Evolutionary conservation across 1,140 invertebrate species (phyloP).

Genomic region (Nylanderia fulva): DNA sequence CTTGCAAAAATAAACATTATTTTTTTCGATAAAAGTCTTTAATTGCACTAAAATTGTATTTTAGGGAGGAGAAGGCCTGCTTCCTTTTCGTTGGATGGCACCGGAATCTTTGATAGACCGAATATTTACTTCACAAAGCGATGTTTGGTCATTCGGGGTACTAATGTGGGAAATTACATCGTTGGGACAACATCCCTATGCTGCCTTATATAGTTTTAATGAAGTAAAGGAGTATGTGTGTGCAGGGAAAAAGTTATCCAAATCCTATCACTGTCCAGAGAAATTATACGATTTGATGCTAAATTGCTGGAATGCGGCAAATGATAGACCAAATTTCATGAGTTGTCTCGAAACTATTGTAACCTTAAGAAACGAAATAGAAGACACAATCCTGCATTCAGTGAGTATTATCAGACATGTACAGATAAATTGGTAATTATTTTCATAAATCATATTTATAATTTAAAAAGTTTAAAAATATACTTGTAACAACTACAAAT

Average conservation of each 20-base stretch:
- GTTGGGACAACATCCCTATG: no score
- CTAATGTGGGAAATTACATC: no score
- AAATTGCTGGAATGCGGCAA: no score
- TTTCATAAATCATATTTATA: no score
- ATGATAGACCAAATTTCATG: constrained; percentile 83
- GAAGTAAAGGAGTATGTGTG: constrained; percentile 94
- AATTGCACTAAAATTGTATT: background rate
- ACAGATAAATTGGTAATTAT: constrained; percentile 74
- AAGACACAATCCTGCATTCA: constrained; percentile 81
- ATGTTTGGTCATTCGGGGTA: no score
- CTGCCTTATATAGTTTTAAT: no score
- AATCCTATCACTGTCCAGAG: no score
- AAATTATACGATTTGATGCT: constrained; percentile 85
- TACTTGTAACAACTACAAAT: no score
- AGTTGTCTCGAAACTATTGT: constrained; percentile 82
- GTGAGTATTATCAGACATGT: constrained; percentile 79
- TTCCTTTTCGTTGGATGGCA: constrained; percentile 75
- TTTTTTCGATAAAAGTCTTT: background rate
- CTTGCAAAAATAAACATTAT: no score
- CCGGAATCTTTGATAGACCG: no score
- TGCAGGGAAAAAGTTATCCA: background rate
- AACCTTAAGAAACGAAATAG: constrained; percentile 80
- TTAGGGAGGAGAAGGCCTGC: constrained; percentile 74
- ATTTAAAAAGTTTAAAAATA: no score
- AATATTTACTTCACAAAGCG: no score